phyloP scores from a whole-genome alignment of 2,888 invertebrate genomes.

The Prionchulus punctatus region DNA sequence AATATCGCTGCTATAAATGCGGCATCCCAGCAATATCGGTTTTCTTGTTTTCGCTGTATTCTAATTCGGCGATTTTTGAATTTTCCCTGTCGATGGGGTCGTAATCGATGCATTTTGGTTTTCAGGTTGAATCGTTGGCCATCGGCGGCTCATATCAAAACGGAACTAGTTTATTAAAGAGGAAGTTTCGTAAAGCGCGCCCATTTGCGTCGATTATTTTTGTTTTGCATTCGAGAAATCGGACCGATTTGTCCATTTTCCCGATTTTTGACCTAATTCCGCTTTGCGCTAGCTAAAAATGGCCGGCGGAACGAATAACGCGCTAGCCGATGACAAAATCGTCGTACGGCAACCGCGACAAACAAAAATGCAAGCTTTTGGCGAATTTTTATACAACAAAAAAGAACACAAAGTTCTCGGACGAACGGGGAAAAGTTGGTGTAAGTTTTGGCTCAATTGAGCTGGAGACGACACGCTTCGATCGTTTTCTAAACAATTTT shows the following conservation, averaged over 20 bases:
- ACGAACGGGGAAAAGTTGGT: conserved; percentile 16
- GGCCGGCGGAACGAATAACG: not conserved
- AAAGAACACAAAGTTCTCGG: conserved; percentile 12
- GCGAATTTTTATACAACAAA: conserved; percentile 6
- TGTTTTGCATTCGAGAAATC: too few species aligned
- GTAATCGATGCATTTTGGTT: too few species aligned
- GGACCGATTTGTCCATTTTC: not conserved
- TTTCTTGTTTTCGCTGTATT: too few species aligned
- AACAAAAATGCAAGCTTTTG: conserved; percentile 1
- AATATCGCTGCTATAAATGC: too few species aligned
- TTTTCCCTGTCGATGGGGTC: too few species aligned
- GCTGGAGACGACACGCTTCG: too few species aligned
- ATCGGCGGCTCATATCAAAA: too few species aligned
- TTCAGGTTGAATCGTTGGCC: too few species aligned
- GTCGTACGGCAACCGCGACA: not conserved
- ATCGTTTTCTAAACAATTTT: not conserved
- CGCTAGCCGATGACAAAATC: not conserved
- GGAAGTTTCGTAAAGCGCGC: too few species aligned
- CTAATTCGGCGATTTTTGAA: not conserved
- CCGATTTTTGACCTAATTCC: not conserved
- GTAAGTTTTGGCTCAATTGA: conserved; percentile 7
- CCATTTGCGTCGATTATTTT: too few species aligned
- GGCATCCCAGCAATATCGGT: too few species aligned
- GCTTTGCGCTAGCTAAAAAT: not conserved
- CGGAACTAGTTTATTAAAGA: too few species aligned